Base-by-base conservation (phyloP, 2,888 invertebrate genomes). In the Zhengitettix transpicula region DNA sequence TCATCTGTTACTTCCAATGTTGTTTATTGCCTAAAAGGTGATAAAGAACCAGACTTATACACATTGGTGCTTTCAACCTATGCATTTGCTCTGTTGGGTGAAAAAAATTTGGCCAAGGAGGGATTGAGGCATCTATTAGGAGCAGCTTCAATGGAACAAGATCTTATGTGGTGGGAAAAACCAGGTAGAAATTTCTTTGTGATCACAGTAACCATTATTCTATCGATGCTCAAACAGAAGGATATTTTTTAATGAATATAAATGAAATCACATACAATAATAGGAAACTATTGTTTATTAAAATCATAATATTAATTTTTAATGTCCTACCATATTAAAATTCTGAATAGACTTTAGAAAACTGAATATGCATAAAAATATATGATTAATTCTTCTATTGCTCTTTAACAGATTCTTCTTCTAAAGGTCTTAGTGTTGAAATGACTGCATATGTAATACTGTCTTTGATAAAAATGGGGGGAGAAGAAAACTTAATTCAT, bases 401-500 rank as follows among this genome's bases (percentile, higher is more conserved):
- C n/a, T 12, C n/a, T 47, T 47, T 12, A 2, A 5, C 52, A 62
- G 64, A 61, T 10, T 58, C 60, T 44, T 3, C 42, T 57, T 41
- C n/a, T 14, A 53, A 12, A 47, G n/a, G 10, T 17, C 3, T 42
- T 16, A 83, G 82, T 40, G 77, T 86, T 59, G 86, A 87, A 68
- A 83, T 83, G 64, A 84, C 85, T 0, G 78, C 81, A 0, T 87
- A 87, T 68, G 83, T 78, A 0, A 72, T 86, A 14, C 72, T 85
- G 3, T 77, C 84, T 0, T 71, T 84, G 64, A 67, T 78, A 1
- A 70, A 75, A 52, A 68, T 79, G 58, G 76, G 77, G 1, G 76
- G 75, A 0, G 71, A 74, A 16, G 71, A 72, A 16, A 78, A 80
- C 68, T 73, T 79, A 63, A 72, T 77, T 0, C 74, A 77, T 56